These are phyloP conservation scores for Zonitis immaculata DNA, from an alignment of 2,888 invertebrate species.

Conservation along the genomic window DNA sequence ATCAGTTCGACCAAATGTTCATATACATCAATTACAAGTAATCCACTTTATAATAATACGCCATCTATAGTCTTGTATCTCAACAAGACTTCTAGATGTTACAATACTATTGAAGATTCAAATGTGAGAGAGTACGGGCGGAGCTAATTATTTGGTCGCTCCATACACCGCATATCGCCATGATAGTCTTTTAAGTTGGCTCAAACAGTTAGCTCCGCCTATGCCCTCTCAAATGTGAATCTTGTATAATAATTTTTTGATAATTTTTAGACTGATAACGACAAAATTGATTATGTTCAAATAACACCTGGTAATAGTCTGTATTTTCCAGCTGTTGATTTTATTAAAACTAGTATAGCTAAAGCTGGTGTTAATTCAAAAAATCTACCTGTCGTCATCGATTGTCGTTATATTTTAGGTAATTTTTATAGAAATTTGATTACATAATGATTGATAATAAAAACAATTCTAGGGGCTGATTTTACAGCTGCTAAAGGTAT, in stretches of 20 bases:
- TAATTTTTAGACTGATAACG: not conserved
- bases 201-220: no score
- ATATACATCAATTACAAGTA: conserved; percentile 67
- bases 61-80: no score
- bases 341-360: conserved; percentile 73
- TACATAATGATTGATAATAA: no score
- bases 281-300: conserved; percentile 67
- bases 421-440: no score
- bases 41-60: no score
- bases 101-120: no score
- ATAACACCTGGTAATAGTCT: conserved; percentile 75
- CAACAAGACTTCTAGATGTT: no score
- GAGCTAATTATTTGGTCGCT: no score
- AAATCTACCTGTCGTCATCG: conserved; percentile 73
- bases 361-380: conserved; percentile 62
- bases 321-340: conserved; percentile 81
- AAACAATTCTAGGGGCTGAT: conserved; percentile 59
- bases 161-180: no score
- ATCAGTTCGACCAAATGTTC: conserved; percentile 72
- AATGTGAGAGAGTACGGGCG: no score
- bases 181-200: no score
- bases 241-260: conserved; percentile 39
- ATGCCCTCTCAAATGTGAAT: no score
- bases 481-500: conserved; percentile 85
- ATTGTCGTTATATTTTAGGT: conserved; percentile 75